Conservation (phyloP, 2,113 vertebrate species). For the Melanerpes aurifrons region DNA sequence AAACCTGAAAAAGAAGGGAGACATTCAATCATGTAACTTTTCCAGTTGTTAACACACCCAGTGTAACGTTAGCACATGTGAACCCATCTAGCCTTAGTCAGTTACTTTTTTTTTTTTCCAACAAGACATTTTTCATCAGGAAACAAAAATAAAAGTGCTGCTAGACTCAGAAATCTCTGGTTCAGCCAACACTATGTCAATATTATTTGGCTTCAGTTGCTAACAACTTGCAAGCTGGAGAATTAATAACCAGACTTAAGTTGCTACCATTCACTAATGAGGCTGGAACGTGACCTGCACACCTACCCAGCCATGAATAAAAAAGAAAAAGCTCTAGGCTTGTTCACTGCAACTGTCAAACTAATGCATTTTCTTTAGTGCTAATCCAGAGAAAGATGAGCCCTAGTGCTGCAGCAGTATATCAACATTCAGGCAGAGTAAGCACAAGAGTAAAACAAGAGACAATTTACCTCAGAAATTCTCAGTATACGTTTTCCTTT, state of each 20-base stretch:
- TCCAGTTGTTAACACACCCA: not conserved
- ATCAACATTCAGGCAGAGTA: slow-evolving; percentile 19
- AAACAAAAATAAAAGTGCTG: slow-evolving; percentile 20
- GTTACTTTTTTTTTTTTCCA: not conserved
- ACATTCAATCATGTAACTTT: not conserved
- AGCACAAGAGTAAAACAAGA: slow-evolving; percentile 13
- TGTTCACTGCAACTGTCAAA: slow-evolving; percentile 36
- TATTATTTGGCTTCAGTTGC: slow-evolving; percentile 23
- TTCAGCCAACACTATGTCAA: slow-evolving; percentile 17
- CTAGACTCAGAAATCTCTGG: not conserved
- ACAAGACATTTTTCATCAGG: not conserved
- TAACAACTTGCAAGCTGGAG: slow-evolving; percentile 31
- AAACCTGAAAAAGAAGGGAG: not conserved
- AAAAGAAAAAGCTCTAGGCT: slow-evolving; percentile 10
- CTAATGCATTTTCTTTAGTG: slow-evolving; percentile 1
- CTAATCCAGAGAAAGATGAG: slow-evolving; percentile 35
- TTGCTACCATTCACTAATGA: slow-evolving; percentile 49
- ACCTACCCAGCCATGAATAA: slow-evolving; percentile 33
- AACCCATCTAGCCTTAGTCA: not conserved
- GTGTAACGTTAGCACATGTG: not conserved
- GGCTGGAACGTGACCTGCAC: slow-evolving; percentile 38
- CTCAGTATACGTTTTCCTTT: not conserved
- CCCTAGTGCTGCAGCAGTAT: not conserved
- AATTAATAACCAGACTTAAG: slow-evolving; percentile 56
- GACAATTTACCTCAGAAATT: not conserved